Evolutionary conservation across 2,888 invertebrate genomes (phyloP).

Genomic region (Parnassius glacialis): DNA sequence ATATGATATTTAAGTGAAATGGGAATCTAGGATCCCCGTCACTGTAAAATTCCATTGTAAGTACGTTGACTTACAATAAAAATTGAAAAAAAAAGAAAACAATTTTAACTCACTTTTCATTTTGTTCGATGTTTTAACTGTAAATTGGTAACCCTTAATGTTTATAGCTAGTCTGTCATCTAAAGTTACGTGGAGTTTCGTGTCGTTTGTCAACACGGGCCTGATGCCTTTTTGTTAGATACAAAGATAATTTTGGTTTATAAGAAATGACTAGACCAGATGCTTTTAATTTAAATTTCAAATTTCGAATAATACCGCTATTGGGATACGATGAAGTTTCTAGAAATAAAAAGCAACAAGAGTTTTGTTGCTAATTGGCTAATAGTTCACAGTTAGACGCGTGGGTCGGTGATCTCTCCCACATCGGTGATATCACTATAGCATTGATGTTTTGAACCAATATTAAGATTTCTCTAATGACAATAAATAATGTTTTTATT

Average conservation of each 20-base stretch:
- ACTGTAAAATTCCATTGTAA: no score
- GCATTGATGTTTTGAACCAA: conserved; percentile 22
- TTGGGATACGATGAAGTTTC: conserved; percentile 6
- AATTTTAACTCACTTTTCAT: no score
- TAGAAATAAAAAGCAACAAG: conserved; percentile 11
- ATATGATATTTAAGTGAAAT: no score
- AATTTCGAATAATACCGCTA: not conserved
- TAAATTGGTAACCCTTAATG: not conserved
- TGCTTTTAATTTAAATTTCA: not conserved
- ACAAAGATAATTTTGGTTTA: not conserved
- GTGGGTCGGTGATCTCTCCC: conserved; percentile 40
- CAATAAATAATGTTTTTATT: not conserved
- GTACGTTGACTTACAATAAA: no score
- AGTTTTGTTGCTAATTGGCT: conserved; percentile 29
- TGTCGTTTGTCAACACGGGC: conserved; percentile 14
- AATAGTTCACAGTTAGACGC: conserved; percentile 32
- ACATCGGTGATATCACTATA: conserved; percentile 33
- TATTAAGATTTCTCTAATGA: not conserved
- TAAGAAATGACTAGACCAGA: not conserved
- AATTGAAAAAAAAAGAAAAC: no score
- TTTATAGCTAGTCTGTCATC: conserved; percentile 13
- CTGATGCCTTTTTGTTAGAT: not conserved
- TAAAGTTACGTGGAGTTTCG: conserved; percentile 10
- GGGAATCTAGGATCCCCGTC: no score
- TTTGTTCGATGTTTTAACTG: no score